Evolutionary conservation across 2,113 vertebrate species (phyloP).

Genomic region (Laticauda colubrina): DNA sequence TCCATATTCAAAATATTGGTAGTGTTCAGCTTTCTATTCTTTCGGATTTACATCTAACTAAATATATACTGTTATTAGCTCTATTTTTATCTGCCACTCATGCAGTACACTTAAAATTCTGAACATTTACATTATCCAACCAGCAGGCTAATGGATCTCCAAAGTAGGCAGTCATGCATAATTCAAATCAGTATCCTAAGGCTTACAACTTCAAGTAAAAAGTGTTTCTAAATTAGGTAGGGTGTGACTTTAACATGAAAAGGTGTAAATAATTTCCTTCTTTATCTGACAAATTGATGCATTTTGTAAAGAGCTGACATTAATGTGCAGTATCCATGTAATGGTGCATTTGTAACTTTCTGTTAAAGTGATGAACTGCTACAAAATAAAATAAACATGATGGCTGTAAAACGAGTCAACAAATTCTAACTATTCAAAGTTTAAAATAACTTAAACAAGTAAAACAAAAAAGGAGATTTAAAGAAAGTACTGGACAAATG

Average conservation of each 20-base stretch:
- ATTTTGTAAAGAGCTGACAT: slow-evolving; percentile 61
- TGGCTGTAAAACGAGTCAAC: slow-evolving; percentile 38
- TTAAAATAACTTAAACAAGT: slow-evolving; percentile 45
- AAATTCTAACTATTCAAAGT: slow-evolving; percentile 42
- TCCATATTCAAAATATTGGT: not conserved
- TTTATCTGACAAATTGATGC: slow-evolving; percentile 71
- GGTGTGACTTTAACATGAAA: slow-evolving; percentile 75
- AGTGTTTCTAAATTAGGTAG: slow-evolving; percentile 75
- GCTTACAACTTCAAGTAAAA: slow-evolving; percentile 77
- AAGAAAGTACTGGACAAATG: not conserved
- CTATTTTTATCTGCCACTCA: slow-evolving; percentile 78
- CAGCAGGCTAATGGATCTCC: slow-evolving; percentile 76
- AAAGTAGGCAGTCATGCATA: slow-evolving; percentile 81
- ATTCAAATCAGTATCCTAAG: slow-evolving; percentile 80
- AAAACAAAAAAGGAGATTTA: not conserved
- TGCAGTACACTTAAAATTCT: slow-evolving; percentile 78
- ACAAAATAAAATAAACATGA: slow-evolving; percentile 47
- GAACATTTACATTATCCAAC: slow-evolving; percentile 77
- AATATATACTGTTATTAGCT: slow-evolving; percentile 72
- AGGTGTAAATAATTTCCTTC: slow-evolving; percentile 72
- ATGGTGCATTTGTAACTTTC: slow-evolving; percentile 45
- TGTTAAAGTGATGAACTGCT: slow-evolving; percentile 50
- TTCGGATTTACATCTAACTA: slow-evolving; percentile 65
- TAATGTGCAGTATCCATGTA: slow-evolving; percentile 57
- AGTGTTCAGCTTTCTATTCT: slow-evolving; percentile 43